Evolutionary conservation across 2,797 vertebrate genomes (phyloP), one percentile per base, ranked within the genome.

Genomic region (Sebastes minor): DNA sequence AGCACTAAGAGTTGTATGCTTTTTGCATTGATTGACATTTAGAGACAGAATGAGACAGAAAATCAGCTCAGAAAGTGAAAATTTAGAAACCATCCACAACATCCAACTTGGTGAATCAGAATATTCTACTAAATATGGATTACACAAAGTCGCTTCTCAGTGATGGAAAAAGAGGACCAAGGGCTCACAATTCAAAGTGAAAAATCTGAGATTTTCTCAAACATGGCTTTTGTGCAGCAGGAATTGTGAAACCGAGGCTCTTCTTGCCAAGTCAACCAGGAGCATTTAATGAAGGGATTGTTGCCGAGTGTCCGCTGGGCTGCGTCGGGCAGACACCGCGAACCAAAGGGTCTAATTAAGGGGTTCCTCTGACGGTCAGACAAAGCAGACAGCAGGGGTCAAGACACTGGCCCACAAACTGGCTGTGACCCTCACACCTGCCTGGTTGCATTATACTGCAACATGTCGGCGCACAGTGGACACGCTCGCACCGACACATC

Each of bases 211-310:
- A 52, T 85, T 85, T 88, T 77, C 78, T 76, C 74, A 82, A 79
- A 79, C 80, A 13, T 85, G 81, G 81, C 65, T 75, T 88, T 84
- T 86, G 87, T 85, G 86, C 75, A 77, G 82, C 61, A 83, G 77
- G 76, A 84, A 76, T 64, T 55, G 85, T 13, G 28, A 88, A 88
- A 83, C 53, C 2, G 25, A 71, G n/a, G 70, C 79, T 81, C 69
- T 38, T 76, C 80, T 71, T 92, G 91, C 90, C 85, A 94, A 94
- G 92, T 90, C 89, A 91, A 92, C 93, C 89, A 94, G 92, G 91
- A 95, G 91, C 91, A 86, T 94, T 94, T 94, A 95, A 95, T 94
- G 92, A 95, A 91, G 89, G 88, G 87, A 77, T 89, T 92, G 91
- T 90, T 91, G 77, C 75, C 0, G 75, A 82, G 78, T 84, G 91